Conservation (phyloP, 2,113 vertebrate genomes). For the Thomomys bottae region DNA sequence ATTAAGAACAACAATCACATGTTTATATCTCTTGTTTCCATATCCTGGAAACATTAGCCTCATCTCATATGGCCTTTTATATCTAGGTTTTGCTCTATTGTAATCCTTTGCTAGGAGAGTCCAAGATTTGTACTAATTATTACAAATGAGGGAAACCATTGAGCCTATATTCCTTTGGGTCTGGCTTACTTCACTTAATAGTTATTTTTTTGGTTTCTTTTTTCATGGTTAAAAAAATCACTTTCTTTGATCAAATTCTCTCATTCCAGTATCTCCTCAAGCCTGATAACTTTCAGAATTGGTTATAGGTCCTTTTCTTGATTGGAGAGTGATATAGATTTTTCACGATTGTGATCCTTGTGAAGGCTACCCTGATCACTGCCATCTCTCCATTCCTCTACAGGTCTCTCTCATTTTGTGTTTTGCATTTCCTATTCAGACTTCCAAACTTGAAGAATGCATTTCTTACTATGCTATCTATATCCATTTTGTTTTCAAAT, state of each 20-base stretch:
- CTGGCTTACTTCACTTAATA: too few relatives aligned
- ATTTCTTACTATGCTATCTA: neutral
- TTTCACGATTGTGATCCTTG: neutral
- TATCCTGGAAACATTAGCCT: too few relatives aligned
- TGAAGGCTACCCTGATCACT: neutral
- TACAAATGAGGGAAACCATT: too few relatives aligned
- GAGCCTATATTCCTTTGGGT: too few relatives aligned
- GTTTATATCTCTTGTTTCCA: too few relatives aligned
- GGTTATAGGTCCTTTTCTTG: neutral
- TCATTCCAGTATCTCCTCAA: neutral
- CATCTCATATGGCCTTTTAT: too few relatives aligned
- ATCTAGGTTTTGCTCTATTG: too few relatives aligned
- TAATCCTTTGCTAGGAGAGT: too few relatives aligned
- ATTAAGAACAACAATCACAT: too few relatives aligned
- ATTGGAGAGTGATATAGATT: neutral
- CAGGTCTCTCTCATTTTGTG: neutral
- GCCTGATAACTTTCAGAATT: neutral
- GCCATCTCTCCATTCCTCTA: neutral
- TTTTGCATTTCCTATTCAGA: neutral
- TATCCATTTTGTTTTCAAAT: neutral
- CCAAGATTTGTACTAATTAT: too few relatives aligned
- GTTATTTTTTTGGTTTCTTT: slow-evolving; percentile 45
- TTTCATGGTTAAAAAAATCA: too few relatives aligned
- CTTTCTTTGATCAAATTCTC: neutral
- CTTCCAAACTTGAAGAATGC: neutral